A percentile compares a stretch with the other conserved stretches of the same genome.
Conservation (phyloP, 2,113 vertebrate genomes). For the Petroica traversi region DNA sequence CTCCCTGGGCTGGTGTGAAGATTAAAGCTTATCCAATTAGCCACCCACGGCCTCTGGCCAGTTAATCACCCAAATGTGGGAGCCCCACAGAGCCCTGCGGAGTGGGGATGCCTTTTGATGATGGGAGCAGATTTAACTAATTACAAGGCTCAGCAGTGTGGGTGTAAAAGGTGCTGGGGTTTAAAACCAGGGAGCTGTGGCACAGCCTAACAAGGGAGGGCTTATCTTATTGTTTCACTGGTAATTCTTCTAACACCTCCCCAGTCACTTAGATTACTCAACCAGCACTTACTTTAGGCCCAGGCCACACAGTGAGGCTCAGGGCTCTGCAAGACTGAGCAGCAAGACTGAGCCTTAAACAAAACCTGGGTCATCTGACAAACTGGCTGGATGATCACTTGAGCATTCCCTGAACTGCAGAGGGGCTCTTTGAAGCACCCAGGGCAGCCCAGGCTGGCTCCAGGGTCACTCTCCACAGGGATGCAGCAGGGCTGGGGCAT, state of each 20-base stretch:
- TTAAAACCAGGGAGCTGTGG: conserved; percentile 72
- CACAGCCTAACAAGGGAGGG: conserved; percentile 70
- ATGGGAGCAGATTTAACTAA: conserved; percentile 83
- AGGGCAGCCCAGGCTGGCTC: not conserved
- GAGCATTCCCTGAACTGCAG: not conserved
- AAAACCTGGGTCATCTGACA: conserved; percentile 73
- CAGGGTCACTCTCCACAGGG: not conserved
- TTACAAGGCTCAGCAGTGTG: conserved; percentile 76
- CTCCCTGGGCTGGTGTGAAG: conserved; percentile 80
- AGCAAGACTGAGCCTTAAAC: conserved; percentile 57
- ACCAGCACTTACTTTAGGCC: conserved; percentile 76
- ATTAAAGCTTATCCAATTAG: conserved; percentile 94
- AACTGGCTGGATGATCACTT: conserved; percentile 10
- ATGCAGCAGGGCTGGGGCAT: not conserved
- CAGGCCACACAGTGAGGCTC: conserved; percentile 81
- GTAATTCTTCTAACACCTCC: conserved; percentile 67
- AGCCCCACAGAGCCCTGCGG: conserved; percentile 73
- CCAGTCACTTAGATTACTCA: conserved; percentile 81
- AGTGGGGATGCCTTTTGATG: conserved; percentile 67
- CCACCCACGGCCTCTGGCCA: conserved; percentile 75
- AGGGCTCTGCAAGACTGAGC: conserved; percentile 38
- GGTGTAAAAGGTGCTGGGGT: conserved; percentile 71
- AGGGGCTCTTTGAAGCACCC: not conserved
- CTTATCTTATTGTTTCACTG: conserved; percentile 78
- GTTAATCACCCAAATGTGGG: conserved; percentile 81